A percentile compares a stretch with the other conserved stretches of the same genome.
Evolutionary conservation across 1,140 invertebrate species (phyloP).

Genomic region (Eumaeus atala): DNA sequence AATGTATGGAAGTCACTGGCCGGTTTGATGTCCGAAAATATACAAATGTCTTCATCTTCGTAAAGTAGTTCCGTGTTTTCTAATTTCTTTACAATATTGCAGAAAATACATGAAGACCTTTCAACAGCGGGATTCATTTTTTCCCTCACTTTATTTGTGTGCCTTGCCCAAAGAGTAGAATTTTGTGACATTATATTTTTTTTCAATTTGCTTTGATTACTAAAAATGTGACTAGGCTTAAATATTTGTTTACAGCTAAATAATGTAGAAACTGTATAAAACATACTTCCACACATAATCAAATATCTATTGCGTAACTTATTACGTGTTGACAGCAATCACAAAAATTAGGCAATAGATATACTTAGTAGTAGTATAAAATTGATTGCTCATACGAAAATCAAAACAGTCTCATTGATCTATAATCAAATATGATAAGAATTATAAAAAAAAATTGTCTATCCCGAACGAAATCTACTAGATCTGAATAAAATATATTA

Average conservation of each 20-base stretch:
- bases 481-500: too few species aligned
- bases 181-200: not conserved
- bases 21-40: slow-evolving; percentile 90
- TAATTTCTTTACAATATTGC: slow-evolving; percentile 78
- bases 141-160: not conserved
- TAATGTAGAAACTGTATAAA: not conserved
- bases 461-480: too few species aligned
- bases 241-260: not conserved
- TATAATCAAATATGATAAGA: too few species aligned
- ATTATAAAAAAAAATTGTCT: too few species aligned
- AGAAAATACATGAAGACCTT: slow-evolving; percentile 79
- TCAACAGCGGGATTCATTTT: slow-evolving; percentile 19
- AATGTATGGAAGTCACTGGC: slow-evolving; percentile 87
- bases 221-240: not conserved
- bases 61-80: slow-evolving; percentile 75
- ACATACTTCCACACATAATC: not conserved
- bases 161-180: not conserved
- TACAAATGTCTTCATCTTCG: slow-evolving; percentile 85
- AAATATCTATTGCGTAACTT: too few species aligned
- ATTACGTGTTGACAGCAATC: too few species aligned
- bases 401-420: too few species aligned
- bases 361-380: too few species aligned
- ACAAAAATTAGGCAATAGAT: too few species aligned
- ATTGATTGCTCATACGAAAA: too few species aligned
- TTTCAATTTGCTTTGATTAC: not conserved